Base-by-base conservation (phyloP, 2,888 invertebrate genomes). In the Enchytraeus crypticus region DNA sequence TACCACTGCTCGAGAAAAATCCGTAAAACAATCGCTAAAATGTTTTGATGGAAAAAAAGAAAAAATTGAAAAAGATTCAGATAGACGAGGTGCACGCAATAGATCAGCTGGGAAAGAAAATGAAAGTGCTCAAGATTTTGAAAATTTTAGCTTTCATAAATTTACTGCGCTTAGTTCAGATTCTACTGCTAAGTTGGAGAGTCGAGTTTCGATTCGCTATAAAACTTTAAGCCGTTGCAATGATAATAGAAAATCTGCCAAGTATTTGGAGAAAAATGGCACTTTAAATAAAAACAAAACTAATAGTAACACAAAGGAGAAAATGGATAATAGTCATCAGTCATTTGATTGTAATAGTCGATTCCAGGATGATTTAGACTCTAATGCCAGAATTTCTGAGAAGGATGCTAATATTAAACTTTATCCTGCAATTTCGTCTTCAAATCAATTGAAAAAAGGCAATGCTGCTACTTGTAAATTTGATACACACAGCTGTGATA, bases 401-500 rank as follows among this genome's bases (percentile, higher is more conserved):
- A n/a, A n/a, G n/a, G n/a, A n/a, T n/a, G n/a, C n/a, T n/a, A n/a
- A n/a, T n/a, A n/a, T n/a, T n/a, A n/a, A n/a, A n/a, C n/a, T n/a
- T 30, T 11, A 14, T 43, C n/a, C 43, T 43, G 43, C 43, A 43
- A 43, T 11, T 43, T 43, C n/a, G 43, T 14, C 43, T 14, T 14
- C 43, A 43, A 11, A n/a, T 14, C 14, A 11, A 43, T 11, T n/a
- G 43, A 43, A 14, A 43, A 14, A 14, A n/a, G 11, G 14, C 14
- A 14, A 43, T 11, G 49, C 49, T 14, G 8, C 33, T 23, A 34
- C 38, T 34, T 54, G 55, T 5, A 54, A 38, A 38, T 54, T 54
- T 3, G 55, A 54, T 27, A 38, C 33, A 27, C 5, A 14, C 23
- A 54, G 55, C 43, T 33, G 55, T 26, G 55, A 54, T 38, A 54